A percentile compares a stretch with the other conserved stretches of the same genome.
Evolutionary conservation across 2,888 invertebrate species (phyloP).

Genomic region (Aspidiotus destructor): DNA sequence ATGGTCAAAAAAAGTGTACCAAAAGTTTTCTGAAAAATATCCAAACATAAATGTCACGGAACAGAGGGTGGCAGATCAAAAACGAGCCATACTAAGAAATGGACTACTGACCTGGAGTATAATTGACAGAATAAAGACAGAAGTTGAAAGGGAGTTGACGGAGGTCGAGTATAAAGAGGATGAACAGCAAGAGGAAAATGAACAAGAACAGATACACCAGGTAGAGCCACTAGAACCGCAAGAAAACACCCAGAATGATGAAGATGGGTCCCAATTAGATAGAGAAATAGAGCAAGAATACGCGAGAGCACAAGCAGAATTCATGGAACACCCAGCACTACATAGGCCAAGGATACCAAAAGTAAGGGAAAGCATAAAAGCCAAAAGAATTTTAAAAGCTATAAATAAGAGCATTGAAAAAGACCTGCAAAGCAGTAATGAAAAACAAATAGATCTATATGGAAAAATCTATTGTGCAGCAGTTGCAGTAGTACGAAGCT

Average conservation of each 20-base stretch:
- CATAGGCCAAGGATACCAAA: background rate
- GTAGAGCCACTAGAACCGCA: background rate
- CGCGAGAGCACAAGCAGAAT: background rate
- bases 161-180: background rate
- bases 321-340: background rate
- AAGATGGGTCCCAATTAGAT: background rate
- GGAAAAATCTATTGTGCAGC: slow-evolving; percentile 4
- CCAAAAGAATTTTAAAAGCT: background rate
- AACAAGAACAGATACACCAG: background rate
- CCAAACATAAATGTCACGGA: background rate
- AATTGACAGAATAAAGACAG: background rate
- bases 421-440: background rate
- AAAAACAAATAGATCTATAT: background rate
- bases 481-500: background rate
- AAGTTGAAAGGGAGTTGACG: background rate
- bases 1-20: background rate
- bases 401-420: background rate
- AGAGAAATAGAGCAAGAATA: background rate
- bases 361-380: background rate
- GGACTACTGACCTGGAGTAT: background rate
- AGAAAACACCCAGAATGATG: background rate
- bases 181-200: background rate
- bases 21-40: background rate
- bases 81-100: background rate
- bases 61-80: slow-evolving; percentile 4